Evolutionary conservation across 2,888 invertebrate genomes (phyloP).

Genomic region (Sphaeridia pumilis): DNA sequence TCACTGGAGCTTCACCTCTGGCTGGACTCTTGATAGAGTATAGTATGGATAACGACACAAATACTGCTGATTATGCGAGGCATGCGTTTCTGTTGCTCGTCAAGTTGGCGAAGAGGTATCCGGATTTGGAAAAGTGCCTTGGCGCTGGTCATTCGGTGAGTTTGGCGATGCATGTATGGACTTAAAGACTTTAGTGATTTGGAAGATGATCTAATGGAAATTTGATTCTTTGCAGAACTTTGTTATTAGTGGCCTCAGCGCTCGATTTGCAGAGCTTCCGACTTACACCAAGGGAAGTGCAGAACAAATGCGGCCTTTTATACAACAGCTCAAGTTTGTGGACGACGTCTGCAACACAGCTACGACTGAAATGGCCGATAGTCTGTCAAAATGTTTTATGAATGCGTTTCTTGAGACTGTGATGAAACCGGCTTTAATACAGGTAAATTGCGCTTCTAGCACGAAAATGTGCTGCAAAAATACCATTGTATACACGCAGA

Average conservation of each 20-base stretch:
- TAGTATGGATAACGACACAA: constrained; percentile 25
- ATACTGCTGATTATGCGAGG: constrained; percentile 27
- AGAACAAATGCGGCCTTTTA: constrained; percentile 29
- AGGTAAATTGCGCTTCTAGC: no score
- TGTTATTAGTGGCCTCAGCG: constrained; percentile 31
- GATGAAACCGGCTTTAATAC: constrained; percentile 31
- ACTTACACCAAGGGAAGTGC: constrained; percentile 23
- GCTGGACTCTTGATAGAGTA: constrained; percentile 33
- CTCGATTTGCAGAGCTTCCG: constrained; percentile 33
- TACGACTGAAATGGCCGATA: constrained; percentile 15
- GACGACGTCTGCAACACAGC: constrained; percentile 30
- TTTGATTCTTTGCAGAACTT: constrained; percentile 22
- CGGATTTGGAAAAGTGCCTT: constrained; percentile 29
- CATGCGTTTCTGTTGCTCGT: constrained; percentile 31
- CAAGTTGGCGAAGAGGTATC: constrained; percentile 25
- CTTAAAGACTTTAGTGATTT: no score
- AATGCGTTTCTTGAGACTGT: constrained; percentile 31
- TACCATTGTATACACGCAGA: not conserved
- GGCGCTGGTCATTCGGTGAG: constrained; percentile 30
- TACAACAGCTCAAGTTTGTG: constrained; percentile 30
- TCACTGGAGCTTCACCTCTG: constrained; percentile 32
- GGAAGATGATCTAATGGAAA: no score
- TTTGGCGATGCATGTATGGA: no score
- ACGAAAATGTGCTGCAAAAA: no score
- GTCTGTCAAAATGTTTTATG: constrained; percentile 30